These are phyloP conservation scores for Ostrea edulis DNA, from an alignment of 1,140 invertebrate species.

Conservation along the genomic window DNA sequence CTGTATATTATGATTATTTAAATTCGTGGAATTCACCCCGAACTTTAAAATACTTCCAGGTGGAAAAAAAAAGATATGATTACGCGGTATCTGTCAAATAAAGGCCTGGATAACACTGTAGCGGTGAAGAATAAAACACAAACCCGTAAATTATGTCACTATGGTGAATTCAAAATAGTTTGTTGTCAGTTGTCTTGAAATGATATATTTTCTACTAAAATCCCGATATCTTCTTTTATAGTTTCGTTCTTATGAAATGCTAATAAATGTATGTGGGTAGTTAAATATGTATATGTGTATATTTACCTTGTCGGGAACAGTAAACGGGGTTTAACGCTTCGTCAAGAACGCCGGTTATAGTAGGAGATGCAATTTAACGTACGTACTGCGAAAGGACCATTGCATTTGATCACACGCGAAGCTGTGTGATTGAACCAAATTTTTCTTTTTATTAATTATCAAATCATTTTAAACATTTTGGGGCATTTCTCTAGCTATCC, in stretches of 20 bases:
- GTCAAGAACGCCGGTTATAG: not conserved
- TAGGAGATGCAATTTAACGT: no score
- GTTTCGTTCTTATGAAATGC: not conserved
- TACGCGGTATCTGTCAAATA: slow-evolving; percentile 27
- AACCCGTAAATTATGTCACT: not conserved
- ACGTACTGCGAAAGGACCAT: no score
- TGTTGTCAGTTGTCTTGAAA: not conserved
- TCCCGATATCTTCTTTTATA: not conserved
- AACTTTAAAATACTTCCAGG: slow-evolving; percentile 20
- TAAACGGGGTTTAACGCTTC: no score
- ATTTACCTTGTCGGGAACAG: not conserved
- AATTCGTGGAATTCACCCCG: not conserved
- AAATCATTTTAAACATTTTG: no score
- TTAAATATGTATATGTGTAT: no score
- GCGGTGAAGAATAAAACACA: not conserved
- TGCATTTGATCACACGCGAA: no score
- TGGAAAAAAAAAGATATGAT: not conserved
- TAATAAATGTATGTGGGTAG: no score
- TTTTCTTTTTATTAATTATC: no score
- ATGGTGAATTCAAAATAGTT: not conserved
- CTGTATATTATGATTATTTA: not conserved
- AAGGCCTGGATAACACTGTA: not conserved
- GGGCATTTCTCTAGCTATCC: no score
- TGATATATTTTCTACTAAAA: not conserved
- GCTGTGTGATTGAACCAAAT: no score